Percentiles rank a stretch among this genome's conserved stretches.
Conservation (phyloP, 2,888 invertebrate genomes). For the Pollenia angustigena region DNA sequence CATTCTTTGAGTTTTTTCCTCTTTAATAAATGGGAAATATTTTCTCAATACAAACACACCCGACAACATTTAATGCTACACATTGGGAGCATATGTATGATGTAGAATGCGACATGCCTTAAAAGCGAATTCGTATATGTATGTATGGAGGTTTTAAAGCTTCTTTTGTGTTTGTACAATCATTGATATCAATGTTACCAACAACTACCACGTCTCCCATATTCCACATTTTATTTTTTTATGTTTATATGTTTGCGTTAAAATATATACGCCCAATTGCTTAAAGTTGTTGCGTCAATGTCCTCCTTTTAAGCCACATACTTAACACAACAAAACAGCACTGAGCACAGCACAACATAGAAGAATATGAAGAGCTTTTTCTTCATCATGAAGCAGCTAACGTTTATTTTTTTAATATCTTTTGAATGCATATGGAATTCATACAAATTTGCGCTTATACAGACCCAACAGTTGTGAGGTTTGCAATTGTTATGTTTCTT, state of each 20-base stretch:
- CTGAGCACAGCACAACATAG: conserved; percentile 27
- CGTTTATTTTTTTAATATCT: conserved; percentile 65
- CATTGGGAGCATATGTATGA: conserved; percentile 19
- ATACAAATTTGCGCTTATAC: background rate
- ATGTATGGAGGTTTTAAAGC: background rate
- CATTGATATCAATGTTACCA: conserved; percentile 20
- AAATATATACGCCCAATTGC: conserved; percentile 59
- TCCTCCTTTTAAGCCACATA: conserved; percentile 69
- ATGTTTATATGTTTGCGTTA: background rate
- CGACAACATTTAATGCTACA: conserved; percentile 40
- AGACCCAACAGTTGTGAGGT: background rate
- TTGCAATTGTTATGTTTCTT: background rate
- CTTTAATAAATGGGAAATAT: conserved; percentile 11
- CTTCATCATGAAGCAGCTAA: conserved; percentile 64
- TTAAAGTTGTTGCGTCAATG: conserved; percentile 69
- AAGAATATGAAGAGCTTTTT: conserved; percentile 55
- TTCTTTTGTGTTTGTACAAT: conserved; percentile 27
- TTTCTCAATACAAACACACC: conserved; percentile 7
- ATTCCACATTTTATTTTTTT: background rate
- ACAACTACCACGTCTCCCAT: conserved; percentile 31
- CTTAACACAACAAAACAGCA: conserved; percentile 49
- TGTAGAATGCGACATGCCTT: background rate
- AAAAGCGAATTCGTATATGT: background rate
- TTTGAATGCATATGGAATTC: conserved; percentile 39
- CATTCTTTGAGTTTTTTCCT: background rate